Evolutionary conservation across 2,888 invertebrate species (phyloP).

Genomic region (Melieria picta): DNA sequence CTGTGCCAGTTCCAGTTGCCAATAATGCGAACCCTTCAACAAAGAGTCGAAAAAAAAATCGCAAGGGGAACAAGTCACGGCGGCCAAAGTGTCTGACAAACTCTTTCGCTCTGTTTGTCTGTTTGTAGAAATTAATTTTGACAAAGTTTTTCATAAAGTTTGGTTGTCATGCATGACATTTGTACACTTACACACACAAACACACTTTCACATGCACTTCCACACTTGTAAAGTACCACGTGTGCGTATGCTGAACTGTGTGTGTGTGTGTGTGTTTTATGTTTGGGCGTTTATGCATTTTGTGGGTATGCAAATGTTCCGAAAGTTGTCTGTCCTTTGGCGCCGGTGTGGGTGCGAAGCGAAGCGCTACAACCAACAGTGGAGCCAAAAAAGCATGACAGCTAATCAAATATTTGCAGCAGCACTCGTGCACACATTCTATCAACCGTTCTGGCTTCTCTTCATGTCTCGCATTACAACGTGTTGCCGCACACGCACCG

Average conservation of each 20-base stretch:
- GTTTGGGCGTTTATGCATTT: not conserved
- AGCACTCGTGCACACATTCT: slow-evolving; percentile 24
- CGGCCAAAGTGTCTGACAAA: too few species aligned
- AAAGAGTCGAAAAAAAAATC: too few species aligned
- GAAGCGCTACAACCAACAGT: slow-evolving; percentile 4
- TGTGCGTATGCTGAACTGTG: not conserved
- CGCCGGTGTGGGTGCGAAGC: not conserved
- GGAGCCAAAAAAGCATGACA: slow-evolving; percentile 7
- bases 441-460: slow-evolving; percentile 11
- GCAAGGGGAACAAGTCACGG: too few species aligned
- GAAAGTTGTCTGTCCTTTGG: slow-evolving; percentile 2
- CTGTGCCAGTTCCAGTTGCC: too few species aligned
- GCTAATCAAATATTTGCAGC: slow-evolving; percentile 35
- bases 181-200: not conserved
- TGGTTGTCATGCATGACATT: slow-evolving; percentile 12
- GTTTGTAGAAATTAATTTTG: slow-evolving; percentile 11
- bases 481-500: not conserved
- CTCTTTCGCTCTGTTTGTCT: not conserved
- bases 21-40: too few species aligned
- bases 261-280: not conserved
- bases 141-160: slow-evolving; percentile 9
- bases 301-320: not conserved
- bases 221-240: not conserved
- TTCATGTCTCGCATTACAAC: not conserved
- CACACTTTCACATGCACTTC: too few species aligned